A percentile compares a stretch with the other conserved stretches of the same genome.
Evolutionary conservation across 2,113 vertebrate genomes (phyloP).

Genomic region (Lasiurus cinereus): DNA sequence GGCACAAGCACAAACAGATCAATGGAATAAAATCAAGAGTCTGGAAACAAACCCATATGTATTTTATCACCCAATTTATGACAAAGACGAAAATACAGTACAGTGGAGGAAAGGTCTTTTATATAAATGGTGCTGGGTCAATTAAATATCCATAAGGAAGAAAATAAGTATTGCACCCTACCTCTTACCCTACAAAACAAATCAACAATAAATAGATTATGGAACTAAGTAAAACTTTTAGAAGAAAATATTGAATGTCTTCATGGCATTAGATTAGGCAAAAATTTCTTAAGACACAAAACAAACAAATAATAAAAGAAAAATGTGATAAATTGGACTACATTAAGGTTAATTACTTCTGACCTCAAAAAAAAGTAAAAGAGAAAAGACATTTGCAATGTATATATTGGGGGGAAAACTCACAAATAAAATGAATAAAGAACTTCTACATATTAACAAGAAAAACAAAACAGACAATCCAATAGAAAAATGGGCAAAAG

Average conservation of each 20-base stretch:
- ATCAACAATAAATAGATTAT: neutral
- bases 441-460: neutral
- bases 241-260: constrained; percentile 16
- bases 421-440: neutral
- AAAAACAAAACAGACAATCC: neutral
- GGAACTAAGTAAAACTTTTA: neutral
- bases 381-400: neutral
- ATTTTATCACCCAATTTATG: neutral
- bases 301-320: neutral
- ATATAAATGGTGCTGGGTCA: neutral
- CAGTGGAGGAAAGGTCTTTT: neutral
- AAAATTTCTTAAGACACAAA: neutral
- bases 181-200: neutral
- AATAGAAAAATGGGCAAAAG: neutral
- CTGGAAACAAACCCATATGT: neutral
- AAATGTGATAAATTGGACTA: neutral
- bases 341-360: neutral
- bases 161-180: neutral
- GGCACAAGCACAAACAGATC: neutral
- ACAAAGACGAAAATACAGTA: neutral
- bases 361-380: neutral
- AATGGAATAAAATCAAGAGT: neutral
- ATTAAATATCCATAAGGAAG: neutral
- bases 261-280: neutral
- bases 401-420: neutral